Evolutionary conservation across 2,888 invertebrate species (phyloP).

Genomic region (Rhopalosiphum nymphaeae): DNA sequence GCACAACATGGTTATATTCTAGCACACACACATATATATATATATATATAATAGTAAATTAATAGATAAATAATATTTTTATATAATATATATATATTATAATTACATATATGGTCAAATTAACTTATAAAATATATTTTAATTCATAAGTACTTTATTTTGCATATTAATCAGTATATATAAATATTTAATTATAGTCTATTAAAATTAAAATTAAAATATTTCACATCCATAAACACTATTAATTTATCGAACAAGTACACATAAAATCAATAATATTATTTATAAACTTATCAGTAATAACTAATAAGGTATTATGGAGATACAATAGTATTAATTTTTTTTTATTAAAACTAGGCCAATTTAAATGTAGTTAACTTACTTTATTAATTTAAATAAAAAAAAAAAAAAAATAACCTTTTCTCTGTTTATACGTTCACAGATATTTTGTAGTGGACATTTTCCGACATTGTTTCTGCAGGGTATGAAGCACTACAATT

Average conservation of each 20-base stretch:
- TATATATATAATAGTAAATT: too few species aligned
- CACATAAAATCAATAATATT: neutral
- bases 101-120: neutral
- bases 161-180: neutral
- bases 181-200: neutral
- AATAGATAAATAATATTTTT: too few species aligned
- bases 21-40: neutral
- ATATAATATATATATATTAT: too few species aligned
- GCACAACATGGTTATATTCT: neutral
- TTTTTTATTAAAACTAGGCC: neutral
- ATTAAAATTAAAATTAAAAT: neutral
- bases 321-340: neutral
- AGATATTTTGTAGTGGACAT: neutral
- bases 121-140: neutral
- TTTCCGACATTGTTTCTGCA: neutral
- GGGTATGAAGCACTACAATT: neutral
- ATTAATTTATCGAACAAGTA: neutral
- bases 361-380: neutral
- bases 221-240: neutral
- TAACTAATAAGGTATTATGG: neutral
- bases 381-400: neutral
- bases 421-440: neutral
- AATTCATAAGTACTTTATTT: neutral
- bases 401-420: neutral
- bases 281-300: too few species aligned